A percentile compares a stretch with the other conserved stretches of the same genome.
phyloP scores from a whole-genome alignment of 2,888 invertebrate species.

The Rapana venosa region DNA sequence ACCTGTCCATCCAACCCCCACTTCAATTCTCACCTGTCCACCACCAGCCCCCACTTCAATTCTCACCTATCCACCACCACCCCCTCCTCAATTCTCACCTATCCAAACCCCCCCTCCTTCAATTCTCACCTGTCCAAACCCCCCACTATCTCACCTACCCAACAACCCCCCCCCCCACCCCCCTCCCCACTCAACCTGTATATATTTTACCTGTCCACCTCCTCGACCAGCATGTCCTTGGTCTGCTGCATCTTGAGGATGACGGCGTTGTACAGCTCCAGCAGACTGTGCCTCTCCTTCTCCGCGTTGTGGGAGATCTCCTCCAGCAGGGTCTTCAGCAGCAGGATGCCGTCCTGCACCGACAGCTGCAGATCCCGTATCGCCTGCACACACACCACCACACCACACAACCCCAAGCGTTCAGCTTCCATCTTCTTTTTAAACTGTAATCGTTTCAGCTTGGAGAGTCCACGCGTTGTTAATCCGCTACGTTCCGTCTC shows the following conservation, averaged over 20 bases:
- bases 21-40: not conserved
- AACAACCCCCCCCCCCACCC: too few relatives aligned
- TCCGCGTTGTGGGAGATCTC: constrained; percentile 85
- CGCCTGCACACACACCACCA: constrained; percentile 70
- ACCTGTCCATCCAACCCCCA: not conserved
- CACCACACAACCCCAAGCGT: not conserved
- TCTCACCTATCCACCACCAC: not conserved
- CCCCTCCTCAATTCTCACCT: not conserved
- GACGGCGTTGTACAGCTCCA: constrained; percentile 84
- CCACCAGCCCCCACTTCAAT: not conserved
- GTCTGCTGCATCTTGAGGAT: constrained; percentile 85
- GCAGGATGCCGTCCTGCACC: constrained; percentile 84
- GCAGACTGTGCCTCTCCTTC: constrained; percentile 84
- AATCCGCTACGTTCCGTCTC: too few relatives aligned
- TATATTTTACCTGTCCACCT: constrained; percentile 84
- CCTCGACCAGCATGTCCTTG: constrained; percentile 83
- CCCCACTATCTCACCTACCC: not conserved
- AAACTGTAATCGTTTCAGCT: too few relatives aligned
- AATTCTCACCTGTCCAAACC: not conserved
- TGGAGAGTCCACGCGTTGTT: too few relatives aligned
- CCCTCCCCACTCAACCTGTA: constrained; percentile 80
- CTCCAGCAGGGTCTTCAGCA: constrained; percentile 84
- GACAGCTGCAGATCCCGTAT: constrained; percentile 84
- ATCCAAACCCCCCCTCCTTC: not conserved
- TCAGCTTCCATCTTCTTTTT: too few relatives aligned